Evolutionary conservation across 2,797 vertebrate species (phyloP).

Genomic region (Champsocephalus gunnari): DNA sequence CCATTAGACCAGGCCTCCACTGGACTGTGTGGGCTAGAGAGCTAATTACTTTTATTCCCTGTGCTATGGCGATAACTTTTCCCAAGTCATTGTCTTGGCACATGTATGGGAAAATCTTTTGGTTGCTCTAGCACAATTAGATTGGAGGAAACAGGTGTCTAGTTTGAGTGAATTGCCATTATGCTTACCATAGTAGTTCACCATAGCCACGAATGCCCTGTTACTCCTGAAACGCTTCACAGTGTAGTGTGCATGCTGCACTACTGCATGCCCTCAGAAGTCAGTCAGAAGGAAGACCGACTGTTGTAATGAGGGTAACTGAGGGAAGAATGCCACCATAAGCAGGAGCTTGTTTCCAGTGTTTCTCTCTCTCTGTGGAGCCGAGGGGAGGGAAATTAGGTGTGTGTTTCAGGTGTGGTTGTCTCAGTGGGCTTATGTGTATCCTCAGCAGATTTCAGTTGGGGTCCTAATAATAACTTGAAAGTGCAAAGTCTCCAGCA

Average conservation of each 20-base stretch:
- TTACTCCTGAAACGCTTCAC: conserved; percentile 23
- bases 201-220: conserved; percentile 34
- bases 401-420: conserved; percentile 85
- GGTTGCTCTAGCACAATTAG: conserved; percentile 48
- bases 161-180: conserved; percentile 52
- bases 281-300: conserved; percentile 45
- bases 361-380: conserved; percentile 68
- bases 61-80: conserved; percentile 56
- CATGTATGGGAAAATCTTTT: conserved; percentile 37
- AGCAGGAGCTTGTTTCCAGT: conserved; percentile 66
- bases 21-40: conserved; percentile 69
- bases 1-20: conserved; percentile 68
- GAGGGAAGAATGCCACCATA: conserved; percentile 74
- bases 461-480: conserved; percentile 90
- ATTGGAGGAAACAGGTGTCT: conserved; percentile 37
- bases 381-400: conserved; percentile 82
- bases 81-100: conserved; percentile 57
- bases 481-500: conserved; percentile 84
- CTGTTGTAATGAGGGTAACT: conserved; percentile 75
- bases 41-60: conserved; percentile 69
- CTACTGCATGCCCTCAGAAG: conserved; percentile 41
- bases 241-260: conserved; percentile 30
- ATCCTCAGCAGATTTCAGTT: conserved; percentile 81
- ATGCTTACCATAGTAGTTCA: conserved; percentile 40
- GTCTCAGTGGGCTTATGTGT: conserved; percentile 74